Conservation (phyloP, 2,888 invertebrate species). For the Dioctria linearis region DNA sequence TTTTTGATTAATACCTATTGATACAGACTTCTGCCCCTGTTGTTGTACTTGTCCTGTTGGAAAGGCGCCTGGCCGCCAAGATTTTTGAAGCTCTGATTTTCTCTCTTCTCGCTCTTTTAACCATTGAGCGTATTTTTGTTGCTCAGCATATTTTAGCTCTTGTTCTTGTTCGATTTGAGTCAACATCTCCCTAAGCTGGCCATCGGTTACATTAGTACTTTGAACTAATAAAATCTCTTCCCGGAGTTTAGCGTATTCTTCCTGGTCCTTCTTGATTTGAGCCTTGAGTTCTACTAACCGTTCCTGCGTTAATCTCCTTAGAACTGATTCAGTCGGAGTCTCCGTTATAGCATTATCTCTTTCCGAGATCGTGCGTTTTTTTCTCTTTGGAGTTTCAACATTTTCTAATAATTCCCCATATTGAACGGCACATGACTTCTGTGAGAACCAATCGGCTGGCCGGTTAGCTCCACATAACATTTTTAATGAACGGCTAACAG, state of each 20-base stretch:
- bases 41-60: conserved; percentile 44
- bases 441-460: conserved; percentile 90
- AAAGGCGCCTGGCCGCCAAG: conserved; percentile 69
- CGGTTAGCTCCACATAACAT: conserved; percentile 83
- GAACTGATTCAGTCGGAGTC: conserved; percentile 85
- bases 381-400: conserved; percentile 88
- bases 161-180: conserved; percentile 81
- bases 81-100: conserved; percentile 75
- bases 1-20: conserved; percentile 53
- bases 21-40: conserved; percentile 25
- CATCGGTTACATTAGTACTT: conserved; percentile 76
- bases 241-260: conserved; percentile 82
- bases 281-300: conserved; percentile 84
- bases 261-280: conserved; percentile 79
- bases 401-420: conserved; percentile 87
- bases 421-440: conserved; percentile 91
- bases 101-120: conserved; percentile 75
- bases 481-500: conserved; percentile 85
- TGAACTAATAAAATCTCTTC: conserved; percentile 73
- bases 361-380: conserved; percentile 76
- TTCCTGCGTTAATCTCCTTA: conserved; percentile 83
- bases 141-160: conserved; percentile 80
- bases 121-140: conserved; percentile 76
- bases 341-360: conserved; percentile 71
- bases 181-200: conserved; percentile 83